Evolutionary conservation across 2,888 invertebrate genomes (phyloP).

Genomic region (Heteromurus nitidus): DNA sequence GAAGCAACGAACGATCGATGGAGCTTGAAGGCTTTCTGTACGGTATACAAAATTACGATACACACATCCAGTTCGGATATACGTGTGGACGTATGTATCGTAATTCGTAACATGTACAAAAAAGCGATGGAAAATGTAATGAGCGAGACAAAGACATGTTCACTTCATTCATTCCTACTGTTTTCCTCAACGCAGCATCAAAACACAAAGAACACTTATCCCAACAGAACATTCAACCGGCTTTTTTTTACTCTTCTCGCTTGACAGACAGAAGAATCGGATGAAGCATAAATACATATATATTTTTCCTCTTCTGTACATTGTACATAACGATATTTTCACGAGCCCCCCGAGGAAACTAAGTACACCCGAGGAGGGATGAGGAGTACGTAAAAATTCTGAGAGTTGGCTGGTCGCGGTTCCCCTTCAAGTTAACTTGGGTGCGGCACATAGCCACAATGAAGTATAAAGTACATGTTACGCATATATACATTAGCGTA

Average conservation of each 20-base stretch:
- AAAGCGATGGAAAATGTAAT: too few species aligned
- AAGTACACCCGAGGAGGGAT: neutral
- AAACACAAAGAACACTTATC: conserved; percentile 3
- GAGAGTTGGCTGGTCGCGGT: conserved; percentile 4
- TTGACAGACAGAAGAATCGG: too few species aligned
- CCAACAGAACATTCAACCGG: conserved; percentile 13
- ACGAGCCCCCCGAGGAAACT: conserved; percentile 16
- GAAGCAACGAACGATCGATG: neutral
- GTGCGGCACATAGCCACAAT: conserved; percentile 29
- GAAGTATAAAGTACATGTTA: too few species aligned
- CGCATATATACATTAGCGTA: too few species aligned
- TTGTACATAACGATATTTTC: neutral
- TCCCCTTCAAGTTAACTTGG: neutral
- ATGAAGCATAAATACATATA: too few species aligned
- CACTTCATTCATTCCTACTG: too few species aligned
- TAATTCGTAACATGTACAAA: too few species aligned
- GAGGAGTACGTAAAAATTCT: neutral
- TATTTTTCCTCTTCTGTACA: neutral
- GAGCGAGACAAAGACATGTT: too few species aligned
- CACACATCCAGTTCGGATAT: neutral
- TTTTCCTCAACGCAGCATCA: neutral
- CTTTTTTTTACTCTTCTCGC: too few species aligned
- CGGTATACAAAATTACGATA: too few species aligned
- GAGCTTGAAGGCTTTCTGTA: too few species aligned
- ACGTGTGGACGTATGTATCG: too few species aligned